Evolutionary conservation across 2,113 vertebrate species (phyloP).

Genomic region (Corythornis cristatus): DNA sequence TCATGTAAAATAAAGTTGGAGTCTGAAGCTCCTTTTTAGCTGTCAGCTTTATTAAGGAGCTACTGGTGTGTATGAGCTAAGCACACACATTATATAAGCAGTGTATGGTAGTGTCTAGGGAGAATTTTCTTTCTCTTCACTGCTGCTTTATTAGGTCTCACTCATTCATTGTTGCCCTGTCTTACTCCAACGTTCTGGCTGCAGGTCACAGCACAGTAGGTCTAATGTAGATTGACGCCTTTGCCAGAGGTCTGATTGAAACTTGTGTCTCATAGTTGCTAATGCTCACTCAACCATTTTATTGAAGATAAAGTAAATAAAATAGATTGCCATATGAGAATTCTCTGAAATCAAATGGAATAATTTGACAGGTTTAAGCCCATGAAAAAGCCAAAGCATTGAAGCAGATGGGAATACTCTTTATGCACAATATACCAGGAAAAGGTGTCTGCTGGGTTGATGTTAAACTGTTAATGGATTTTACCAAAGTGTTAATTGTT

Average conservation of each 20-base stretch:
- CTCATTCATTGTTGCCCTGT: constrained; percentile 52
- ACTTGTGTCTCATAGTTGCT: constrained; percentile 89
- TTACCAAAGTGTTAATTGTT: constrained; percentile 39
- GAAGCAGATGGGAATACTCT: constrained; percentile 69
- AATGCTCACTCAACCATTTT: constrained; percentile 96
- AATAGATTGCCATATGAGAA: constrained; percentile 89
- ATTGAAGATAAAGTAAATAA: constrained; percentile 99
- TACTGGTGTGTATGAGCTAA: constrained; percentile 75
- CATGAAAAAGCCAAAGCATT: constrained; percentile 65
- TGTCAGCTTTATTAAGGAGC: constrained; percentile 81
- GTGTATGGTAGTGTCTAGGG: constrained; percentile 67
- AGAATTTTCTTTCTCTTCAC: constrained; percentile 70
- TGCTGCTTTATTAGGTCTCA: constrained; percentile 58
- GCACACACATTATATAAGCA: constrained; percentile 79
- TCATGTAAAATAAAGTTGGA: constrained; percentile 84
- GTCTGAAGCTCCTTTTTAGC: constrained; percentile 76
- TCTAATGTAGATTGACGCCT: constrained; percentile 84
- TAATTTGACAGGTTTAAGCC: constrained; percentile 84
- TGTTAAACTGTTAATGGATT: constrained; percentile 38
- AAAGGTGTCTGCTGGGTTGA: constrained; percentile 4
- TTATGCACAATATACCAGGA: constrained; percentile 55
- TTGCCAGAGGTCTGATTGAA: constrained; percentile 87
- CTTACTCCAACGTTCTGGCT: constrained; percentile 63
- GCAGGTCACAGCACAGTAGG: constrained; percentile 65
- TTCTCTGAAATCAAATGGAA: constrained; percentile 88